Percentiles rank a stretch among this genome's conserved stretches.
Conservation (phyloP, 2,113 vertebrate species). For the Lynx canadensis region DNA sequence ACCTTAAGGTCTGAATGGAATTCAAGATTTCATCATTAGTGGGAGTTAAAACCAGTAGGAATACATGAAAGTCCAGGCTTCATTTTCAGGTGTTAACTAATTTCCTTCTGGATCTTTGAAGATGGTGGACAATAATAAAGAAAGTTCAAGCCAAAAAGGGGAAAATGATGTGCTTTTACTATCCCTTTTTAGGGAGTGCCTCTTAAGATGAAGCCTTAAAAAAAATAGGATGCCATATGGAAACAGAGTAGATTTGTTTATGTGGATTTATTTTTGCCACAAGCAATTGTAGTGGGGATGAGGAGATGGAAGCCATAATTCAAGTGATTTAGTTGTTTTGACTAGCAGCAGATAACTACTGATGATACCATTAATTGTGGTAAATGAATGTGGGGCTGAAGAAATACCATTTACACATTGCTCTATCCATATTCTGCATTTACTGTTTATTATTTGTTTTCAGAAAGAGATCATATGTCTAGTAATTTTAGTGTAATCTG, state of each 20-base stretch:
- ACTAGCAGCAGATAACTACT: not conserved
- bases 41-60: not conserved
- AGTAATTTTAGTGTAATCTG: not conserved
- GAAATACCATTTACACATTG: not conserved
- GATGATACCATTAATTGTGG: not conserved
- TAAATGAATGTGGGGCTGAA: not conserved
- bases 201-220: not conserved
- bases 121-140: not conserved
- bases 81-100: not conserved
- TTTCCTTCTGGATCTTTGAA: not conserved
- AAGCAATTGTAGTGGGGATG: not conserved
- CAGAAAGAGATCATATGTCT: not conserved
- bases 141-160: not conserved
- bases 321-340: not conserved
- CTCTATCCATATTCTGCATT: not conserved
- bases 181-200: not conserved
- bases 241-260: not conserved
- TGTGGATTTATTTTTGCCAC: no score
- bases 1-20: not conserved
- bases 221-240: not conserved
- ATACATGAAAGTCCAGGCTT: not conserved
- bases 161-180: not conserved
- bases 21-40: not conserved
- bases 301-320: not conserved
- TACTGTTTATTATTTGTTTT: conserved; percentile 38